Evolutionary conservation across 2,888 invertebrate species (phyloP), one percentile per base, ranked within the genome.

Genomic region (Apotomis turbidana): DNA sequence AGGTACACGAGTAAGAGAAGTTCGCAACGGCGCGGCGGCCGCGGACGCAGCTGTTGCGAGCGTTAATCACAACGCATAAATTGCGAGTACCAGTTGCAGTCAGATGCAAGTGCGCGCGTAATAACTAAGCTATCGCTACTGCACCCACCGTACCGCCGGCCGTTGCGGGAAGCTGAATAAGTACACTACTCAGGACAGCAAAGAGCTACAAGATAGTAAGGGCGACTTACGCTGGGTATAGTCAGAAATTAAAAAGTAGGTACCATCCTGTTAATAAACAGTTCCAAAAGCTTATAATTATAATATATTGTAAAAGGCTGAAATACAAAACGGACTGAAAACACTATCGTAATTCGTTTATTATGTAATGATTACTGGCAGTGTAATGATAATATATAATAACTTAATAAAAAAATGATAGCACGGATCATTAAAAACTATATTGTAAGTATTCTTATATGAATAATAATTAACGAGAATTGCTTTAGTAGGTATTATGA

Each of bases 291-390:
- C 88, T 90, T 91, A 91, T 88, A 88, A 87, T 58, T 89, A 87
- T 85, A 87, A 83, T 79, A 80, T 81, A 78, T 90, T 88, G 88
- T 92, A 92, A 84, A 92, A 90, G 87, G 91, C 87, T 87, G 87
- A 91, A 92, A 92, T 93, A 91, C 87, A 91, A 92, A 93, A 89
- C 90, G 90, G 92, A 92, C 91, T 84, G 86, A 91, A 91, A 89
- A 85, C 80, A 81, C 87, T 90, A 90, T 87, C 83, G 85, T 90
- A 88, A 88, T 88, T 88, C 89, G 86, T 90, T 89, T 89, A 89
- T 87, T 27, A 76, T 88, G 87, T 91, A 90, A 27, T 86, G 90
- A 89, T 80, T 87, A 90, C 86, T 93, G 92, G 92, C 91, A 92
- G 92, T 92, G 92, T 91, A 90, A 91, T 89, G 88, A 90, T 87